Base-by-base conservation (phyloP, 2,888 invertebrate genomes). In the Amiota mariae region DNA sequence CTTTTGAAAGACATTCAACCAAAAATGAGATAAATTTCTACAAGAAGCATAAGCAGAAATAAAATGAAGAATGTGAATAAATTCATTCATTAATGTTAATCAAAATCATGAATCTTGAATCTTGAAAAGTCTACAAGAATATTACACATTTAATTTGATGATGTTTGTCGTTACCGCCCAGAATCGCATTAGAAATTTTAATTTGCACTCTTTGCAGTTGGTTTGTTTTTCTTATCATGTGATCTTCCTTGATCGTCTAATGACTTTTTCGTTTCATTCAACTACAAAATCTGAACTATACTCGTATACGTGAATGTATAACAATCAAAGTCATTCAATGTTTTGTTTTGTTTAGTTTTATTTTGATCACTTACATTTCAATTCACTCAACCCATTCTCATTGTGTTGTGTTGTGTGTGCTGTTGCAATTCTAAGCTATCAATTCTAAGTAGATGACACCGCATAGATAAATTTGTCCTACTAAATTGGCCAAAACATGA, bases 401-500 rank as follows among this genome's bases (percentile, higher is more conserved):
- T 57, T 68, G 70, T 77, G 75, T 78, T 81, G 71, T 79, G 76
- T 20, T 8, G 54, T 24, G 78, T 81, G 71, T 79, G 76, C 51
- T 8, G 54, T 24, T 20, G 24, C 51, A 13, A 68, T 79, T 81
- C 83, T 79, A 80, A 81, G 82, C 85, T 85, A 88, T 89, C 88
- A 88, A 88, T 89, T 89, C 89, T 89, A 89, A 89, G 87, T 88
- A 90, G 90, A 90, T 89, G 89, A 89, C 89, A 90, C 88, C 86
- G 88, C 87, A 82, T 88, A 89, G 90, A 89, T 90, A 90, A 90
- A 90, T 90, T 89, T 89, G 89, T 88, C 87, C 88, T 84, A 88
- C 87, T 89, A 90, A 90, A 90, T 90, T 89, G 89, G 87, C 89
- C 89, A 88, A 89, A 90, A 90, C 89, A 90, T 90, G 89, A 90